phyloP scores from a whole-genome alignment of 2,113 vertebrate species.

The Tragelaphus buxtoni region DNA sequence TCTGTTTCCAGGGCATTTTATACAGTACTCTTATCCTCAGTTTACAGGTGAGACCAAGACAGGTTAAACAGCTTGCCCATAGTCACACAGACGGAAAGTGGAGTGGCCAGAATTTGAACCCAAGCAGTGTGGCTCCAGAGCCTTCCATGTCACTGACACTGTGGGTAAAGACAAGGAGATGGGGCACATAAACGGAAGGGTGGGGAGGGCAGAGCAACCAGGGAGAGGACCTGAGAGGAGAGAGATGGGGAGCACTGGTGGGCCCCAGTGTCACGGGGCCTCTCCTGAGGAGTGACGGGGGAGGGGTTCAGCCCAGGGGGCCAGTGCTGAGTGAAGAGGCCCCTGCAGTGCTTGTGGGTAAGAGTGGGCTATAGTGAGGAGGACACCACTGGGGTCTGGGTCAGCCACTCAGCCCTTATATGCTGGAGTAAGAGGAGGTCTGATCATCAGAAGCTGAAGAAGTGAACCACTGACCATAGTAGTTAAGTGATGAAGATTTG shows the following conservation, averaged over 20 bases:
- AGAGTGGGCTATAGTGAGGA: background rate
- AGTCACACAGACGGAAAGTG: background rate
- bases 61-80: background rate
- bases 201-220: background rate
- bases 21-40: rapidly evolving
- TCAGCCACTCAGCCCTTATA: background rate
- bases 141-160: background rate
- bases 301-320: background rate
- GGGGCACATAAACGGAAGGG: background rate
- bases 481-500: background rate
- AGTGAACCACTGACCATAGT: no score
- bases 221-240: background rate
- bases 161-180: background rate
- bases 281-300: background rate
- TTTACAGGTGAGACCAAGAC: background rate
- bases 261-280: rapidly evolving
- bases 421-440: background rate
- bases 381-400: background rate
- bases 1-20: background rate
- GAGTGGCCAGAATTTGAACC: background rate
- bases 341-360: rapidly evolving
- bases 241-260: rapidly evolving
- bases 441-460: background rate
- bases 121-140: background rate
- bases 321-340: background rate